Evolutionary conservation across 2,888 invertebrate genomes (phyloP).

Genomic region (Junonia oenone): DNA sequence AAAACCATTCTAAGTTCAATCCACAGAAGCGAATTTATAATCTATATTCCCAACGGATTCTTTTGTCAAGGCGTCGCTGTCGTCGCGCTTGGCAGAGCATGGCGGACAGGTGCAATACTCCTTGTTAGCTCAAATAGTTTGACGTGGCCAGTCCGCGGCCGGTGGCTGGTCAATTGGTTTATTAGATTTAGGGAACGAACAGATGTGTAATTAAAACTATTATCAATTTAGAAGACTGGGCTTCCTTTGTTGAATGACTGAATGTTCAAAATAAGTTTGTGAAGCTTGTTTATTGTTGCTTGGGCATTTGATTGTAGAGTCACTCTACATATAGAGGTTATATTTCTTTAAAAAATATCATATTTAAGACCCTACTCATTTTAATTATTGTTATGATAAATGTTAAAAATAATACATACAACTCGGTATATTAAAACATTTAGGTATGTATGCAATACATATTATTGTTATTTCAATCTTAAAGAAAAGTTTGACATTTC

Average conservation of each 20-base stretch:
- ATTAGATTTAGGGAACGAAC: slow-evolving; percentile 15
- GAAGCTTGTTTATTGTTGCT: too few species aligned
- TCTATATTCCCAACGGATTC: slow-evolving; percentile 21
- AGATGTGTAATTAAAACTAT: slow-evolving; percentile 19
- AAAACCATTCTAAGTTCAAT: slow-evolving; percentile 5
- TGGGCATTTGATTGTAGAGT: too few species aligned
- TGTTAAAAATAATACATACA: too few species aligned
- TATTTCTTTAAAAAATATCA: too few species aligned
- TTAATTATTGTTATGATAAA: too few species aligned
- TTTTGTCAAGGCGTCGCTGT: slow-evolving; percentile 14
- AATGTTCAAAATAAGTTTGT: neutral
- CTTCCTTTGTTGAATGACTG: slow-evolving; percentile 4
- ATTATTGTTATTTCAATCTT: too few species aligned
- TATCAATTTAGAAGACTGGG: neutral
- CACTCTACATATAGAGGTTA: too few species aligned
- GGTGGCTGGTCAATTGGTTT: slow-evolving; percentile 17
- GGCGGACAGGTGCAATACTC: slow-evolving; percentile 45
- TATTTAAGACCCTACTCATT: too few species aligned
- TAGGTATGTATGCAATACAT: too few species aligned
- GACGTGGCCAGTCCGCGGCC: neutral
- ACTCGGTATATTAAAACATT: too few species aligned
- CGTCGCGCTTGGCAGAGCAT: slow-evolving; percentile 48
- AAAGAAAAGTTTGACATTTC: too few species aligned
- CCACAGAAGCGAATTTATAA: slow-evolving; percentile 9
- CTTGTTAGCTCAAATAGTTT: slow-evolving; percentile 10